Percentiles rank a stretch among this genome's conserved stretches.
phyloP scores from a whole-genome alignment of 1,140 invertebrate genomes.

The Danaus melanippus region DNA sequence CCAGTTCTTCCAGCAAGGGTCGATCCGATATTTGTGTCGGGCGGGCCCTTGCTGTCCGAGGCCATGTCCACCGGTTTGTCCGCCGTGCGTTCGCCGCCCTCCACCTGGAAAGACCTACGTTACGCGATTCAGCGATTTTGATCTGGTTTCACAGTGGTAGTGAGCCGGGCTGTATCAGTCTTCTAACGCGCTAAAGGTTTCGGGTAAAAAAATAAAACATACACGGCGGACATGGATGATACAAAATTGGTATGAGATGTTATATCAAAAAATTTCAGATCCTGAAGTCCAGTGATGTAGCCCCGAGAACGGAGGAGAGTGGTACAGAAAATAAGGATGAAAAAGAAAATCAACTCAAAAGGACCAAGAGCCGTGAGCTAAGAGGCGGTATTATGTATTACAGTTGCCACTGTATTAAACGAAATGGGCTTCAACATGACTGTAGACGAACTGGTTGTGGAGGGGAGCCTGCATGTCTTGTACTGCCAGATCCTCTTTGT shows the following conservation, averaged over 20 bases:
- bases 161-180: conserved; percentile 20
- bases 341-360: conserved; percentile 58
- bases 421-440: conserved; percentile 84
- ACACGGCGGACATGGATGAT: conserved; percentile 38
- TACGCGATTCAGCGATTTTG: conserved; percentile 63
- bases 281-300: conserved; percentile 27
- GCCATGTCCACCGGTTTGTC: conserved; percentile 54
- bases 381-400: conserved; percentile 77
- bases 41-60: conserved; percentile 38
- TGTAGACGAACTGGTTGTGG: conserved; percentile 79
- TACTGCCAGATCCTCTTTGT: conserved; percentile 78
- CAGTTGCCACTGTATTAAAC: conserved; percentile 81
- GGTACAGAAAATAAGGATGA: conserved; percentile 52
- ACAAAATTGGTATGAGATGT: too few relatives aligned
- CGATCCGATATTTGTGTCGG: conserved; percentile 64
- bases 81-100: conserved; percentile 59
- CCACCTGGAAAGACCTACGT: conserved; percentile 63
- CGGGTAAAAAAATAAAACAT: conserved; percentile 38
- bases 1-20: conserved; percentile 65
- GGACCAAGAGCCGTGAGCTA: conserved; percentile 77
- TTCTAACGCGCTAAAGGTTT: conserved; percentile 18
- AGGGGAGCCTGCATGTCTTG: conserved; percentile 78
- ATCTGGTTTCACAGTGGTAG: conserved; percentile 62
- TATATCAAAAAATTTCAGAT: neutral
- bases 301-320: conserved; percentile 36